phyloP scores from a whole-genome alignment of 2,888 invertebrate genomes.

The Euphydryas editha region DNA sequence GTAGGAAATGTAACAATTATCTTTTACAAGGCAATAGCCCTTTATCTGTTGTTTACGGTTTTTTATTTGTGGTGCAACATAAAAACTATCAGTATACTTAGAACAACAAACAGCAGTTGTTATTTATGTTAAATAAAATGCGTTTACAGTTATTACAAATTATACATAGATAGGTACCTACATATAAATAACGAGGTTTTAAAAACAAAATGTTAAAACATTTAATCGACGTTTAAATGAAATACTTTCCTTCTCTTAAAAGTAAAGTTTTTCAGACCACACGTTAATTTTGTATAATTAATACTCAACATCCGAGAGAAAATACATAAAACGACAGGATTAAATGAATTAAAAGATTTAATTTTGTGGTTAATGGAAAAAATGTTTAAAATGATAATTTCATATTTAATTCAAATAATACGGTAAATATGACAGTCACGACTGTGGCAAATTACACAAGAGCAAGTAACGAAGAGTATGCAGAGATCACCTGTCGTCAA shows the following conservation, averaged over 20 bases:
- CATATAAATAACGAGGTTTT: too few species aligned
- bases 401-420: constrained; percentile 1
- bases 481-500: constrained; percentile 24
- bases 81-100: constrained; percentile 18
- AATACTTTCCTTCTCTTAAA: too few species aligned
- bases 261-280: too few species aligned
- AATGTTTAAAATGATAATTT: not conserved
- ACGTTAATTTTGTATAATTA: too few species aligned
- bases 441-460: constrained; percentile 28
- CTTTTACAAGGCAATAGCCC: constrained; percentile 28
- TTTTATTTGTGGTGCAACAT: constrained; percentile 14
- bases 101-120: constrained; percentile 3
- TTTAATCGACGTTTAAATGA: too few species aligned
- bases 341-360: not conserved
- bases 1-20: constrained; percentile 17
- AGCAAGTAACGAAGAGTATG: constrained; percentile 22
- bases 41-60: constrained; percentile 28
- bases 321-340: not conserved
- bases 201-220: too few species aligned
- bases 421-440: constrained; percentile 26
- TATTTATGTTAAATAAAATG: too few species aligned
- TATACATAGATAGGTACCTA: too few species aligned
- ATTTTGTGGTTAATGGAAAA: not conserved
- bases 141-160: too few species aligned
- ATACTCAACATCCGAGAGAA: not conserved